These are phyloP conservation scores for Dinomys branickii DNA, from an alignment of 2,113 vertebrate species.

Conservation along the genomic window DNA sequence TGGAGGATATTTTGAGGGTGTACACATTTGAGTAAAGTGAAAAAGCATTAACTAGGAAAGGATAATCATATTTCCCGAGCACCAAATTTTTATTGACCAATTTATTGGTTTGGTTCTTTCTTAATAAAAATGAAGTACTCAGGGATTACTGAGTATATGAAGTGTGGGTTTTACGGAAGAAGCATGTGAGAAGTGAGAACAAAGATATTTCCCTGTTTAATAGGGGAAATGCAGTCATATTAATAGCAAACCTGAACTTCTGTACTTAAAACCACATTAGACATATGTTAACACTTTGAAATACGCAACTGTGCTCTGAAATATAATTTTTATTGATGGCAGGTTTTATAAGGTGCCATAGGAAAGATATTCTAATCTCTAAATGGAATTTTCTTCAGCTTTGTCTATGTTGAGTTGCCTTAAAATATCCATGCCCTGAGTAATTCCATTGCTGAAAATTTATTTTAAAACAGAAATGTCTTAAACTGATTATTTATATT, in stretches of 20 bases:
- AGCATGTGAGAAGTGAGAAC: background rate
- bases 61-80: background rate
- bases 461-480: constrained; percentile 9
- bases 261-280: background rate
- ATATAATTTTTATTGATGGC: constrained; percentile 10
- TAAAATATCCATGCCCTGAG: background rate
- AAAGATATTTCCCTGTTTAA: background rate
- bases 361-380: background rate
- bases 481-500: background rate
- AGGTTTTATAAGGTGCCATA: background rate
- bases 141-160: background rate
- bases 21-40: background rate
- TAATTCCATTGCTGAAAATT: background rate
- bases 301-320: background rate
- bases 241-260: constrained; percentile 11
- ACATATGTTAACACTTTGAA: background rate
- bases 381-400: background rate
- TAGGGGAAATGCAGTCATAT: background rate
- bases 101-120: background rate
- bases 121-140: background rate
- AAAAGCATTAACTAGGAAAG: background rate
- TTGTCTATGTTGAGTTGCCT: background rate
- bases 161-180: background rate
- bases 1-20: background rate
- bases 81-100: background rate